Percentiles rank a stretch among this genome's conserved stretches.
Conservation (phyloP, 2,113 vertebrate species). For the Nothoprocta perdicaria region DNA sequence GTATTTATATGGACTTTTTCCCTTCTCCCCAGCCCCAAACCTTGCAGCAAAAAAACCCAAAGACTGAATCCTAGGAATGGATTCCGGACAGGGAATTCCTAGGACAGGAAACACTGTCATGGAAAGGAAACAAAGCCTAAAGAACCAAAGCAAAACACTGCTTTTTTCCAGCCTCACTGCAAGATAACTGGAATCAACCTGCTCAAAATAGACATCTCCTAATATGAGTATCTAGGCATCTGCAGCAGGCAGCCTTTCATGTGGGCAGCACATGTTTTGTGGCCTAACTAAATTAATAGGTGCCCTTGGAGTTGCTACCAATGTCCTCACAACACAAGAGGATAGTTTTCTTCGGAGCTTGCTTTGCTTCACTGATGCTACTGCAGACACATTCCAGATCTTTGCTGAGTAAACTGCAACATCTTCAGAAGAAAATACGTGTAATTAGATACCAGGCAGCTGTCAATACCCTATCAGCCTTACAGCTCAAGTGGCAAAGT, state of each 20-base stretch:
- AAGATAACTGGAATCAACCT: not conserved
- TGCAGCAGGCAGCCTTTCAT: not conserved
- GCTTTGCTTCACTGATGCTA: not conserved
- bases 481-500: not conserved
- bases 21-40: not conserved
- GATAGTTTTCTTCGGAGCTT: not conserved
- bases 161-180: not conserved
- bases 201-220: not conserved
- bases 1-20: not conserved
- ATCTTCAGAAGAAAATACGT: not conserved
- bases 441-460: not conserved
- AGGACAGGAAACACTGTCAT: not conserved
- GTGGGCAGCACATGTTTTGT: not conserved
- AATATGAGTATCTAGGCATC: not conserved
- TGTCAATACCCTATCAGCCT: not conserved
- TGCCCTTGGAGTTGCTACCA: not conserved
- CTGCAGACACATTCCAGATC: not conserved
- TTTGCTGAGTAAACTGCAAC: not conserved
- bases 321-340: not conserved
- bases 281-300: not conserved
- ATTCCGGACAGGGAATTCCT: no score
- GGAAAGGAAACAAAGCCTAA: not conserved
- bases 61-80: not conserved
- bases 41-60: constrained; percentile 9
- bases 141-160: not conserved